Percentiles rank a stretch among this genome's conserved stretches.
Evolutionary conservation across 2,888 invertebrate genomes (phyloP).

Genomic region (Zygothrica quintamaculata): DNA sequence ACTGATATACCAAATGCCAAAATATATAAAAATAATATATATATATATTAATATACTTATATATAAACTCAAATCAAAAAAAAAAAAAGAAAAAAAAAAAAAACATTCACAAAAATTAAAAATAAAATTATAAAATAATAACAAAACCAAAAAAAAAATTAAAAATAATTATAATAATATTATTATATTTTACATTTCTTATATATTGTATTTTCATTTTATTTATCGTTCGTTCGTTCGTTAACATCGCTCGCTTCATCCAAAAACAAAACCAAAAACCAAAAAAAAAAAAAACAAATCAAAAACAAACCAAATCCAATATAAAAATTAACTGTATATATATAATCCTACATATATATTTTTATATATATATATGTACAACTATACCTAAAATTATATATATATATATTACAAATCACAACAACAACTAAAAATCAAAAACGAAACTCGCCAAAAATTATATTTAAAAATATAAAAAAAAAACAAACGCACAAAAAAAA

Average conservation of each 20-base stretch:
- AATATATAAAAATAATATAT: slow-evolving; percentile 41
- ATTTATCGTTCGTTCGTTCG: slow-evolving; percentile 82
- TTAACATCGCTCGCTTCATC: slow-evolving; percentile 82
- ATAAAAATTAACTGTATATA: slow-evolving; percentile 50
- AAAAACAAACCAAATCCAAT: slow-evolving; percentile 70
- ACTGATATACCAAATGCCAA: slow-evolving; percentile 33
- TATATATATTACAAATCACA: slow-evolving; percentile 38
- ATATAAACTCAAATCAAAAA: slow-evolving; percentile 42
- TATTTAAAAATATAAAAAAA: slow-evolving; percentile 30
- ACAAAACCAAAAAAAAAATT: slow-evolving; percentile 72
- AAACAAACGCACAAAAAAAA: slow-evolving; percentile 36
- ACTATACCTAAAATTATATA: slow-evolving; percentile 56
- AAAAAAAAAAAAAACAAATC: no score
- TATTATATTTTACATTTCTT: slow-evolving; percentile 83
- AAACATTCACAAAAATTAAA: no score
- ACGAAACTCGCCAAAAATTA: slow-evolving; percentile 32
- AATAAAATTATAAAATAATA: slow-evolving; percentile 63
- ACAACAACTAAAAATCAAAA: slow-evolving; percentile 51
- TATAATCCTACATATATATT: slow-evolving; percentile 37
- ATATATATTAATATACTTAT: slow-evolving; percentile 42
- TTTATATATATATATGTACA: slow-evolving; percentile 45
- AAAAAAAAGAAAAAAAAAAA: slow-evolving; percentile 35
- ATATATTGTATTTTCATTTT: slow-evolving; percentile 84
- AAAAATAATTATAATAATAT: no score
- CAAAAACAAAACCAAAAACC: slow-evolving; percentile 74